phyloP scores from a whole-genome alignment of 1,140 invertebrate species.

The Calliphora vicina region DNA sequence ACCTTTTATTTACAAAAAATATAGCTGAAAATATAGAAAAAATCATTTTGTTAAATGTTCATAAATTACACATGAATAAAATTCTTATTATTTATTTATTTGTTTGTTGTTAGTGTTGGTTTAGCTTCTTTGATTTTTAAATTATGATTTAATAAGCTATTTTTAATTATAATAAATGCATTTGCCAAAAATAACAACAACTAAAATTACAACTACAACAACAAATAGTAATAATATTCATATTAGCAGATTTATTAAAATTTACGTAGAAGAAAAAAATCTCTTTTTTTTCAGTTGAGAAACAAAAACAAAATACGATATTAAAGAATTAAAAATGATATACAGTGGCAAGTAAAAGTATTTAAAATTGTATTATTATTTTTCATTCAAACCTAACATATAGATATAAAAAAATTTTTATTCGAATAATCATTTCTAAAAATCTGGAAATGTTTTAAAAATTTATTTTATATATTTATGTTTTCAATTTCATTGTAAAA shows the following conservation, averaged over 20 bases:
- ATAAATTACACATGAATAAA: constrained; percentile 11
- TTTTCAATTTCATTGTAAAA: too few species aligned
- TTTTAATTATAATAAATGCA: constrained; percentile 17
- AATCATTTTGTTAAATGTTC: background rate
- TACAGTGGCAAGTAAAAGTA: background rate
- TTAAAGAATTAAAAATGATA: background rate
- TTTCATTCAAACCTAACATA: too few species aligned
- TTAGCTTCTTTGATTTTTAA: constrained; percentile 12
- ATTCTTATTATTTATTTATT: background rate
- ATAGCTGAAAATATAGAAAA: background rate
- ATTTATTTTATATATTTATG: too few species aligned
- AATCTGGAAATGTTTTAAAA: too few species aligned
- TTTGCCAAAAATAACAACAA: constrained; percentile 7
- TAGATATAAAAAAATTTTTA: too few species aligned
- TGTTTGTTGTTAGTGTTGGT: background rate
- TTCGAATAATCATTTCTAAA: too few species aligned
- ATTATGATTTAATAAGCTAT: constrained; percentile 10
- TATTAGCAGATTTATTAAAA: constrained; percentile 9
- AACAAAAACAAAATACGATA: too few species aligned
- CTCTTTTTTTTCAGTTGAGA: too few species aligned
- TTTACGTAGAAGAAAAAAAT: background rate
- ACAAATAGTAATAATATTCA: background rate
- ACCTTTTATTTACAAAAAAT: background rate
- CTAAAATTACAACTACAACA: background rate
- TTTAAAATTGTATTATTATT: too few species aligned